Conservation (phyloP, 2,888 invertebrate genomes). For the Pachliopta kotzebuea region DNA sequence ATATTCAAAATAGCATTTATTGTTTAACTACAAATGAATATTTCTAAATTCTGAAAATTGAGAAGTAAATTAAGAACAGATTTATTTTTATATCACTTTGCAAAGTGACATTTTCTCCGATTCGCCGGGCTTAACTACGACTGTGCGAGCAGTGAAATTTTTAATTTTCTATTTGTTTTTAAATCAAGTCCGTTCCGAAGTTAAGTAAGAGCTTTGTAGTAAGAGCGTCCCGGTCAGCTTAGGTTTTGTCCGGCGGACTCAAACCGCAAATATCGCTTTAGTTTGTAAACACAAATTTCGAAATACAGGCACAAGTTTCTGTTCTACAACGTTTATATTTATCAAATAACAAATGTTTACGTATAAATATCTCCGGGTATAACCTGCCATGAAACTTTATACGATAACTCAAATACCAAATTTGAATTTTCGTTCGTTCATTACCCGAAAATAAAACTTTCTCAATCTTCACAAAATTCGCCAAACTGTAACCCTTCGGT, state of each 20-base stretch:
- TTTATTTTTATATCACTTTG: slow-evolving; percentile 33
- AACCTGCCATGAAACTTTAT: slow-evolving; percentile 3
- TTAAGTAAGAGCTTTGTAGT: slow-evolving; percentile 40
- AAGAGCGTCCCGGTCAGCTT: slow-evolving; percentile 25
- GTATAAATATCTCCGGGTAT: neutral
- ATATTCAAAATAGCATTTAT: neutral
- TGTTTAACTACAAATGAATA: neutral
- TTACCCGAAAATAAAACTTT: slow-evolving; percentile 30
- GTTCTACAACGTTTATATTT: slow-evolving; percentile 12
- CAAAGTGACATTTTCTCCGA: slow-evolving; percentile 40
- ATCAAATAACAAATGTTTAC: neutral
- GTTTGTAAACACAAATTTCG: slow-evolving; percentile 18
- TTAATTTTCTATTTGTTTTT: slow-evolving; percentile 50
- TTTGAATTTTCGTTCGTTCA: slow-evolving; percentile 16
- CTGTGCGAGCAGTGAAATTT: slow-evolving; percentile 39
- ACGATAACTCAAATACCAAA: slow-evolving; percentile 22
- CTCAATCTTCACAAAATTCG: slow-evolving; percentile 47
- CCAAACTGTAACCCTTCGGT: slow-evolving; percentile 61
- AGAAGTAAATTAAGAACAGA: slow-evolving; percentile 15
- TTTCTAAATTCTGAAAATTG: slow-evolving; percentile 2
- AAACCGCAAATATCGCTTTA: slow-evolving; percentile 27
- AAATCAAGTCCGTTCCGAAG: slow-evolving; percentile 46
- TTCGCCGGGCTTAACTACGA: slow-evolving; percentile 42
- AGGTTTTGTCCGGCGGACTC: slow-evolving; percentile 17
- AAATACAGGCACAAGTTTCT: slow-evolving; percentile 14